Evolutionary conservation across 2,888 invertebrate genomes (phyloP).

Genomic region (Yponomeuta cagnagella): DNA sequence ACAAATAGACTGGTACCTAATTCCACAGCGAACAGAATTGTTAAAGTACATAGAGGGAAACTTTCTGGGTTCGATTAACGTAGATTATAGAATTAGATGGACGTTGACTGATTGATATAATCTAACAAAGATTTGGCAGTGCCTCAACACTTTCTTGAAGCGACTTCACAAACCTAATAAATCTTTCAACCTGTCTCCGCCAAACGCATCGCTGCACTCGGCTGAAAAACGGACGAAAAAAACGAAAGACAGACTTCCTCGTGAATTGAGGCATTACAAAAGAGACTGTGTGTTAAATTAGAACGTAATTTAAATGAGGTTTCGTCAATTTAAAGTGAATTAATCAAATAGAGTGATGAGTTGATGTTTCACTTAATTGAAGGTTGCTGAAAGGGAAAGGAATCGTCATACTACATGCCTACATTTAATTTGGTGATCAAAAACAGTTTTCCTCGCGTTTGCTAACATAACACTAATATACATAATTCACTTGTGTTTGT

Average conservation of each 20-base stretch:
- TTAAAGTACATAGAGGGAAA: too few relatives aligned
- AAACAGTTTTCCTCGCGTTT: too few relatives aligned
- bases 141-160: neutral
- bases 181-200: neutral
- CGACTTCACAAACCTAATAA: neutral
- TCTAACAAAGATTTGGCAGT: too few relatives aligned
- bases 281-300: conserved; percentile 22
- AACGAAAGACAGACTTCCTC: conserved; percentile 26
- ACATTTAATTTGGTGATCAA: neutral
- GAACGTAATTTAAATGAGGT: conserved; percentile 21
- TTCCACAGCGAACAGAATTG: too few relatives aligned
- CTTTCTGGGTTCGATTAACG: too few relatives aligned
- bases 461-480: too few relatives aligned
- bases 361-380: neutral
- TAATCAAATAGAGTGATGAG: neutral
- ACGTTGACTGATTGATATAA: too few relatives aligned
- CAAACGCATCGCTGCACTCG: conserved; percentile 17
- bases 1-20: too few relatives aligned
- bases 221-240: conserved; percentile 15
- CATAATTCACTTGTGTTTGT: too few relatives aligned
- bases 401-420: neutral
- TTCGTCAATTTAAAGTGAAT: conserved; percentile 2
- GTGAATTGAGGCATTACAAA: neutral
- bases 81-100: too few relatives aligned
- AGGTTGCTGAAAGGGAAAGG: neutral